Percentiles rank a stretch among this genome's conserved stretches.
Conservation (phyloP, 2,888 invertebrate genomes). For the Lasioglossum villosulum region DNA sequence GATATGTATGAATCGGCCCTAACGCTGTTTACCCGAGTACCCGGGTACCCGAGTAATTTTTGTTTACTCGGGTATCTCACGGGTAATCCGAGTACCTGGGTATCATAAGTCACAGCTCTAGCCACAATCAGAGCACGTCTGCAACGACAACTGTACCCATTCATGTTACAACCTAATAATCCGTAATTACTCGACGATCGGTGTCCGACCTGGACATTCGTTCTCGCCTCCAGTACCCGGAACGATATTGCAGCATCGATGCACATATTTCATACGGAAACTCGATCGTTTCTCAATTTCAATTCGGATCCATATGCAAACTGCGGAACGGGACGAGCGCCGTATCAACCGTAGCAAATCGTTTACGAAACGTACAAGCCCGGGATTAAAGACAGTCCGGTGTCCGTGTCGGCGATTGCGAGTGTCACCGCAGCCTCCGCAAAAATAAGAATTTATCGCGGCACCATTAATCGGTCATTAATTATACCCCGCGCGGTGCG, state of each 20-base stretch:
- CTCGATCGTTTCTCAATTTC: neutral
- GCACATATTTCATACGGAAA: neutral
- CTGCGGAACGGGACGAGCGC: neutral
- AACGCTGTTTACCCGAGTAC: too few species aligned
- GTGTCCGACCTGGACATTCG: neutral
- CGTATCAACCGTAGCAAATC: slow-evolving; percentile 20
- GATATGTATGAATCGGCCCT: too few species aligned
- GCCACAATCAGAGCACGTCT: neutral
- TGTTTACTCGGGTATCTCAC: too few species aligned
- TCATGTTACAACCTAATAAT: neutral
- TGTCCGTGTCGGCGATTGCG: slow-evolving; percentile 28
- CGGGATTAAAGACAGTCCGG: slow-evolving; percentile 31
- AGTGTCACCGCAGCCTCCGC: slow-evolving; percentile 8
- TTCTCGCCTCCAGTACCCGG: neutral
- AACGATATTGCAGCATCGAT: neutral
- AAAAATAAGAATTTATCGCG: slow-evolving; percentile 59
- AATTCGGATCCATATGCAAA: slow-evolving; percentile 24
- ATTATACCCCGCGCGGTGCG: slow-evolving; percentile 33
- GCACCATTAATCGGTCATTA: slow-evolving; percentile 57
- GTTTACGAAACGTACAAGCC: slow-evolving; percentile 26
- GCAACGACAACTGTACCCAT: neutral
- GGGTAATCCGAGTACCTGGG: too few species aligned
- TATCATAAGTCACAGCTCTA: too few species aligned
- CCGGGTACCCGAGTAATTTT: too few species aligned
- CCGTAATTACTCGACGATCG: neutral